Conservation (phyloP, 2,888 invertebrate species). For the Elegia similella region DNA sequence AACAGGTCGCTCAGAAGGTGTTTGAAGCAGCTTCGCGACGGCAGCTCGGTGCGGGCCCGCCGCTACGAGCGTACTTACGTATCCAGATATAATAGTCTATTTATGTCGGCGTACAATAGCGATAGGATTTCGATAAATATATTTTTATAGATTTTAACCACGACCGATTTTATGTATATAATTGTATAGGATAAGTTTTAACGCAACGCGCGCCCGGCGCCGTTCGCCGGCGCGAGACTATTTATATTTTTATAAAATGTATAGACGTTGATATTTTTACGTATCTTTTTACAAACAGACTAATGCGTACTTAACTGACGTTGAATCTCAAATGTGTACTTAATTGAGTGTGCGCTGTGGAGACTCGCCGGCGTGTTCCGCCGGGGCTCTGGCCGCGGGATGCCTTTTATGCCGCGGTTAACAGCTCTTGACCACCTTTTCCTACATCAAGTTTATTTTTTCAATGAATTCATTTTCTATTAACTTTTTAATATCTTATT, state of each 20-base stretch:
- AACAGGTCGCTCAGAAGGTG: too few species aligned
- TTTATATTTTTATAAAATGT: conserved; percentile 20
- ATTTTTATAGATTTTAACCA: conserved; percentile 20
- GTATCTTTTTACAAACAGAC: conserved; percentile 14
- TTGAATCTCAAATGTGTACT: conserved; percentile 64
- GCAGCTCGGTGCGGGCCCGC: not conserved
- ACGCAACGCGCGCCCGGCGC: conserved; percentile 9
- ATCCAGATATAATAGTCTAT: conserved; percentile 1
- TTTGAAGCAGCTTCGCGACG: not conserved
- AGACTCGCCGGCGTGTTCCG: not conserved
- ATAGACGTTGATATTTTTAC: conserved; percentile 14
- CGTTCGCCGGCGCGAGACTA: not conserved
- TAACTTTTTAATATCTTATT: too few species aligned
- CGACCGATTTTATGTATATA: conserved; percentile 15
- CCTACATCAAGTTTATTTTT: not conserved
- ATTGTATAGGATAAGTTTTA: conserved; percentile 23
- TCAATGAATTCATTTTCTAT: too few species aligned
- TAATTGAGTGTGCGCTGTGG: conserved; percentile 30
- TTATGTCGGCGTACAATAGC: conserved; percentile 33
- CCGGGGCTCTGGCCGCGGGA: not conserved
- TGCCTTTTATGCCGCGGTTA: not conserved
- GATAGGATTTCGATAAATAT: conserved; percentile 40
- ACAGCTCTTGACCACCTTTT: not conserved
- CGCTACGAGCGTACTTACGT: conserved; percentile 30
- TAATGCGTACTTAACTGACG: conserved; percentile 19